Base-by-base conservation (phyloP, 2,888 invertebrate genomes). In the Euplexia lucipara region DNA sequence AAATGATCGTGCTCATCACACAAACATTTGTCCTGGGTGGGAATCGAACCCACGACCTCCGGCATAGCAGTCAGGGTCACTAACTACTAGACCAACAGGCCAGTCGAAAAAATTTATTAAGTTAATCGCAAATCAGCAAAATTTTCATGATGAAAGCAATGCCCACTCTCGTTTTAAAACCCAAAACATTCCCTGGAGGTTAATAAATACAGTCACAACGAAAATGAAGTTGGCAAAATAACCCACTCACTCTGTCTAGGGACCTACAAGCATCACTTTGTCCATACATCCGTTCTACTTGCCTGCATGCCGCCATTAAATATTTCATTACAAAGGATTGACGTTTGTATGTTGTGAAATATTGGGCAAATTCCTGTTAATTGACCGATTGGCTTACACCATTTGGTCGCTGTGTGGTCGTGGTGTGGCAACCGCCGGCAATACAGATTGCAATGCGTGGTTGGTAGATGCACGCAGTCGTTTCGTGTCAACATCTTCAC, bases 341-440 rank as follows among this genome's bases (percentile, higher is more conserved):
- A 74, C 74, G 75, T 57, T 64, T 35, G 18, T 45, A 48, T 54
- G 67, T 81, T 77, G 65, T 45, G 68, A 67, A 83, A 83, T 79
- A 47, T 81, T 83, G 72, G 49, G 79, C 66, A 82, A 81, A 82
- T 75, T 73, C 72, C 78, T 73, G 72, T 80, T 81, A 79, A 83
- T 81, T 77, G 73, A 78, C 78, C 75, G 66, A 73, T 64, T 67
- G 69, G 63, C 58, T 82, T 81, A 70, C 82, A 82, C 81, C 82
- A 82, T 61, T 67, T 69, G 39, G 75, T 57, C 54, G 48, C 44
- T 70, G 65, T 63, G 64, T 69, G 68, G 54, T 52, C 41, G 52
- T 8, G 16, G 69, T 79, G 69, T 70, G 52, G 75, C 66, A 72
- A 79, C 42, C 22, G 44, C 14, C 67, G 30, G 51, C 48, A 66